A percentile compares a stretch with the other conserved stretches of the same genome.
Evolutionary conservation across 2,797 vertebrate species (phyloP).

Genomic region (Melopsittacus undulatus): DNA sequence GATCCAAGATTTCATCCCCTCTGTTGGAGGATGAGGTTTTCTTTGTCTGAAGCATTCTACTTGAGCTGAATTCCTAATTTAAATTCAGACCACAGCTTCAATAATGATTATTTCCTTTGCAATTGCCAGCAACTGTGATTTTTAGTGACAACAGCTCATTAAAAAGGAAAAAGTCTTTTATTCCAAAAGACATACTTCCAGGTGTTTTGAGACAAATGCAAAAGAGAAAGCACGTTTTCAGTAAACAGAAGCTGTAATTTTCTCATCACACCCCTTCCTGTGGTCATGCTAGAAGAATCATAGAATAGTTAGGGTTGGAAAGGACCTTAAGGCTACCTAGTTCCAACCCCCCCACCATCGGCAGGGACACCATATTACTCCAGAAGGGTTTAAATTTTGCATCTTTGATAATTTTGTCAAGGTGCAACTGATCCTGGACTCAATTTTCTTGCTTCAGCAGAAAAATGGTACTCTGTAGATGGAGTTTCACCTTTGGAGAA

Average conservation of each 20-base stretch:
- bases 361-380: background rate
- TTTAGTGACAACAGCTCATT: background rate
- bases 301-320: too few species aligned
- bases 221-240: background rate
- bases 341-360: too few species aligned
- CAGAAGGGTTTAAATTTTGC: background rate
- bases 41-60: background rate
- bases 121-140: background rate
- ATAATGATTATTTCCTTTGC: slow-evolving; percentile 8
- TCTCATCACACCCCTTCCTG: background rate
- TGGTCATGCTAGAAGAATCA: background rate
- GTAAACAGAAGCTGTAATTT: background rate
- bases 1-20: background rate
- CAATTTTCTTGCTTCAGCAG: background rate
- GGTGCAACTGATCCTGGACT: background rate
- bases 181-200: background rate
- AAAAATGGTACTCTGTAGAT: background rate
- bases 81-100: slow-evolving; percentile 9
- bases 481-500: background rate
- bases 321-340: too few species aligned
- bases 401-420: background rate
- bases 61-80: background rate
- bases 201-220: background rate
- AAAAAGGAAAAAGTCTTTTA: background rate
- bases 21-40: background rate